phyloP scores from a whole-genome alignment of 2,113 vertebrate species.

The Hemiscyllium ocellatum region DNA sequence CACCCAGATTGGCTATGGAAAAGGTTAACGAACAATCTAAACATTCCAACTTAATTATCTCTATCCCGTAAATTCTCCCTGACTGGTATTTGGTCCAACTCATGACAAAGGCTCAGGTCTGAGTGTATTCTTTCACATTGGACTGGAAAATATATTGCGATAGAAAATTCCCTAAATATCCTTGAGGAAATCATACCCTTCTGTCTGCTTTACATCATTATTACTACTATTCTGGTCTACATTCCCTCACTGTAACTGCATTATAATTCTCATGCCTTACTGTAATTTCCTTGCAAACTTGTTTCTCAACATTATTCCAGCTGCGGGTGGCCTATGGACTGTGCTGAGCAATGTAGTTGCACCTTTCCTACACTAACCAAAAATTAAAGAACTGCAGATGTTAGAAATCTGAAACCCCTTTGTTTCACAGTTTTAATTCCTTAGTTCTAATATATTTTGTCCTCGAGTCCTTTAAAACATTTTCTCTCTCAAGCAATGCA shows the following conservation, averaged over 20 bases:
- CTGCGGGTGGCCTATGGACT: background rate
- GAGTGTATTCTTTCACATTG: background rate
- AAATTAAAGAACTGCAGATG: too few relatives aligned
- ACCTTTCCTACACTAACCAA: too few relatives aligned
- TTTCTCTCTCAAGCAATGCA: background rate
- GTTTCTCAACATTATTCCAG: background rate
- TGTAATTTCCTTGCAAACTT: background rate
- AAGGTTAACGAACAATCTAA: background rate
- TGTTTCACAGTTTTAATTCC: background rate
- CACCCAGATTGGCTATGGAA: background rate
- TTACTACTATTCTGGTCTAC: background rate
- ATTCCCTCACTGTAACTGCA: background rate
- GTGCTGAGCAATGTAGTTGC: background rate
- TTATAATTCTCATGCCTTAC: background rate
- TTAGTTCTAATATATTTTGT: background rate
- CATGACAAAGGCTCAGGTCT: background rate
- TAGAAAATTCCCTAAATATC: background rate
- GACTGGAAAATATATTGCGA: background rate
- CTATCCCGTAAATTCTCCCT: background rate
- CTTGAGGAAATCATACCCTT: too few relatives aligned
- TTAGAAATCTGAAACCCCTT: too few relatives aligned
- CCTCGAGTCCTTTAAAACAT: background rate
- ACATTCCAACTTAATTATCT: background rate
- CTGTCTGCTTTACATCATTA: background rate
- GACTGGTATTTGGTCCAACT: background rate